Base-by-base conservation (phyloP, 2,888 invertebrate genomes). In the Pteria penguin region DNA sequence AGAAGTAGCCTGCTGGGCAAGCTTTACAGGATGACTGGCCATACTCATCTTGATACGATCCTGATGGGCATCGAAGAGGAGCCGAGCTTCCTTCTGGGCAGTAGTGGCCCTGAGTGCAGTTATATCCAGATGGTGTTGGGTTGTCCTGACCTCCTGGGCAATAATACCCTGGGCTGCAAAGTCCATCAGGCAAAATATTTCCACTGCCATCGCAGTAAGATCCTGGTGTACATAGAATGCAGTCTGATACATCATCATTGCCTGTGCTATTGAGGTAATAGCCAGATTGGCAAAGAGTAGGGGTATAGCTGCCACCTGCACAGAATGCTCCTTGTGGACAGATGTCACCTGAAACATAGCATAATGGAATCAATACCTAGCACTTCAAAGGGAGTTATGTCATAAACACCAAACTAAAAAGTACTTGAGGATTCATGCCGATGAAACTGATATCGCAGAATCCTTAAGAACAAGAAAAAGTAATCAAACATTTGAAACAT, bases 1-100 rank as follows among this genome's bases (percentile, higher is more conserved):
- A 91, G 85, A 83, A 90, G 75, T 85, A 91, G 1, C 90, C 91
- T 0, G 84, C 82, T 2, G 89, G 89, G 73, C 91, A 91, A 24
- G 79, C 80, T 70, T 90, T 90, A 73, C 91, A 91, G 22, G 33
- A n/a, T 4, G 75, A 79, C 72, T 86, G 84, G 1, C 88, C 88
- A 1, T 81, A 72, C 72, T 89, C 86, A 80, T 91, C 89, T 78
- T 91, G 89, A 75, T 87, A 89, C 4, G 83, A 82, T 29, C 89
- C 89, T 11, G 88, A 88, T 1, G 83, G 78, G 73, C 90, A 90
- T 24, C 88, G 69, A 2, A 76, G 45, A 4, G 89, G 89, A 2
- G 83, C 72, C 3, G 77, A 67, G 58, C 86, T 88, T 27, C 88
- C 90, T 31, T 77, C 80, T 2, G 84, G 83, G 70, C 91, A 91